Percentiles rank a stretch among this genome's conserved stretches.
Evolutionary conservation across 2,888 invertebrate species (phyloP).

Genomic region (Odontocerum albicorne): DNA sequence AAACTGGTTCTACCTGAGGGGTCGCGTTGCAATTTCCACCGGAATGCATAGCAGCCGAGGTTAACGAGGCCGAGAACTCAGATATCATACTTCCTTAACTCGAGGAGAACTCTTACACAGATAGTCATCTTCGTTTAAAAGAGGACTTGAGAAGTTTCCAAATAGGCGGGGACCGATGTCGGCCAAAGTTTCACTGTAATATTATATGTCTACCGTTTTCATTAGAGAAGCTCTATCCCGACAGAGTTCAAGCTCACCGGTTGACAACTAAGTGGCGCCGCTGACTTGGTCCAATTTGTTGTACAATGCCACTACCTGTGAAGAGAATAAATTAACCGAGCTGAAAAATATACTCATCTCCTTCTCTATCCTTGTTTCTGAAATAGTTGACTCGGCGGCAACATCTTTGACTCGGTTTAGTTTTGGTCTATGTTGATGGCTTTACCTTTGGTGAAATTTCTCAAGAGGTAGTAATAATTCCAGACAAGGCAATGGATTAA

Average conservation of each 20-base stretch:
- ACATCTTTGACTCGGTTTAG: too few relatives aligned
- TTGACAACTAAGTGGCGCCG: constrained; percentile 15
- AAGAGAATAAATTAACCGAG: too few relatives aligned
- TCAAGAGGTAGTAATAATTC: constrained; percentile 1
- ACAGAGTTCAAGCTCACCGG: background rate
- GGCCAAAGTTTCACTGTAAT: constrained; percentile 17
- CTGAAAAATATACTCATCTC: too few relatives aligned
- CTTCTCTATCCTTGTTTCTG: too few relatives aligned
- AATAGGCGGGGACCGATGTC: constrained; percentile 19
- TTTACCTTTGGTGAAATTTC: constrained; percentile 13
- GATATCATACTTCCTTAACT: constrained; percentile 13
- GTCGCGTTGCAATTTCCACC: constrained; percentile 23
- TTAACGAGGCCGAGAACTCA: constrained; percentile 20
- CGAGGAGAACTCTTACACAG: constrained; percentile 3
- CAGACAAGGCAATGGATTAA: constrained; percentile 1
- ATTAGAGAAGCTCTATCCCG: constrained; percentile 4
- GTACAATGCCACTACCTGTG: constrained; percentile 3
- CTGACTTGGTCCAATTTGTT: constrained; percentile 16
- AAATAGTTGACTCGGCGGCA: too few relatives aligned
- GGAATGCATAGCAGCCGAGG: constrained; percentile 15
- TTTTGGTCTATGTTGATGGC: too few relatives aligned
- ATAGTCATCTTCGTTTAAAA: constrained; percentile 8
- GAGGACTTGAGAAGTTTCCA: constrained; percentile 2
- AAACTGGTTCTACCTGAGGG: constrained; percentile 6
- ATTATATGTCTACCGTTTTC: constrained; percentile 21